phyloP scores from a whole-genome alignment of 2,113 vertebrate genomes.

The Aegithalos caudatus region DNA sequence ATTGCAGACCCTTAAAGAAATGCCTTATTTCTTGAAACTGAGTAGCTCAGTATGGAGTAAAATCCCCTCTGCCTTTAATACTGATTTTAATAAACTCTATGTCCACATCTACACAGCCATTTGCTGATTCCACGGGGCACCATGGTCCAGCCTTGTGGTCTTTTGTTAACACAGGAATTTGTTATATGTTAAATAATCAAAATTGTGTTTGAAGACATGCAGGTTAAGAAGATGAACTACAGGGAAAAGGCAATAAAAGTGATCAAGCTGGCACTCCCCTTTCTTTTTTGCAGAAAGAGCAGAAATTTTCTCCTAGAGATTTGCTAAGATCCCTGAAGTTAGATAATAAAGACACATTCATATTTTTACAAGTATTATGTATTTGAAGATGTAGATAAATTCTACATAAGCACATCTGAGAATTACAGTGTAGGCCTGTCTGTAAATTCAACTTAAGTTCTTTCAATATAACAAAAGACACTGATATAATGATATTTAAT shows the following conservation, averaged over 20 bases:
- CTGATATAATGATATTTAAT: not conserved
- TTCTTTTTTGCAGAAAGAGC: not conserved
- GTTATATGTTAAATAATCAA: not conserved
- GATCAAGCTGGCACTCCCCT: not conserved
- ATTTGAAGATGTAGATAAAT: not conserved
- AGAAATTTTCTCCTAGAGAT: not conserved
- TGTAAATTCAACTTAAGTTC: not conserved
- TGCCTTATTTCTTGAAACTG: not conserved
- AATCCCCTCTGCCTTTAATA: not conserved
- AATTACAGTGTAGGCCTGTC: not conserved
- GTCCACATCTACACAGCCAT: not conserved
- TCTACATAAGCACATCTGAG: not conserved
- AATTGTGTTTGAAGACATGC: not conserved
- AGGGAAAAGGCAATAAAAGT: not conserved
- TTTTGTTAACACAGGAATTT: not conserved
- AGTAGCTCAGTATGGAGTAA: not conserved
- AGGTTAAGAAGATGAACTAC: not conserved
- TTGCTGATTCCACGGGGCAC: not conserved
- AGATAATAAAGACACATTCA: not conserved
- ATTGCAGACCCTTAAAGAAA: not conserved
- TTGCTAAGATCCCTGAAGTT: not conserved
- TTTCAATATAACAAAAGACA: not conserved
- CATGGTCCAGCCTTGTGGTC: not conserved
- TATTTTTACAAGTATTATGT: not conserved
- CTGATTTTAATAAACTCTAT: not conserved